Percentiles rank a stretch among this genome's conserved stretches.
phyloP scores from a whole-genome alignment of 2,797 vertebrate species.

The Anomalospiza imberbis region DNA sequence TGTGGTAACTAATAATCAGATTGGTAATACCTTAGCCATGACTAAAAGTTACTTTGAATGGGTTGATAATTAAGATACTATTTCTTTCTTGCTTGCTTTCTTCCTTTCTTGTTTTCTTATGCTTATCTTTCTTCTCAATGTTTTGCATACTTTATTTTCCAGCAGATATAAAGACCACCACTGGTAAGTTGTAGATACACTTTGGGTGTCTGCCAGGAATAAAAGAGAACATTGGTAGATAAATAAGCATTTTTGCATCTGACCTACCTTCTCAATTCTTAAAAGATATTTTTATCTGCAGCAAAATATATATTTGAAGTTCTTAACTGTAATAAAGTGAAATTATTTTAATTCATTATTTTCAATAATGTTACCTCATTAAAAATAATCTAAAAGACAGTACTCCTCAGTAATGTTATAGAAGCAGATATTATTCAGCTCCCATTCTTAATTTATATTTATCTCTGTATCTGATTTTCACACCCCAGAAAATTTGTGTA shows the following conservation, averaged over 20 bases:
- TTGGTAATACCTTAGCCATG: not conserved
- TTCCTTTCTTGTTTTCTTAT: not conserved
- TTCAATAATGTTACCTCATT: not conserved
- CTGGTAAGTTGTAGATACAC: not conserved
- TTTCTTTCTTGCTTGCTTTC: not conserved
- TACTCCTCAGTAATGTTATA: not conserved
- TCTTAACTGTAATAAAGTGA: not conserved
- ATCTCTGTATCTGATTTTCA: not conserved
- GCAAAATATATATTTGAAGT: not conserved
- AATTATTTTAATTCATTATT: not conserved
- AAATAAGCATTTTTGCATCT: not conserved
- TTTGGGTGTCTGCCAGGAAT: not conserved
- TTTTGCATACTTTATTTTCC: not conserved
- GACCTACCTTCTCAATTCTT: not conserved
- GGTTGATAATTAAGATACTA: not conserved
- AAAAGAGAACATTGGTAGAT: too few relatives aligned
- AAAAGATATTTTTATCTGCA: not conserved
- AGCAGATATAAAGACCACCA: not conserved
- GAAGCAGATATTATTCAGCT: not conserved
- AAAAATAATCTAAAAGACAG: not conserved
- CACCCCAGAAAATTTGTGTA: not conserved
- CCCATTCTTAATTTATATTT: not conserved
- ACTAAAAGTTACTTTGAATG: not conserved
- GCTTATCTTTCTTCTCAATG: not conserved
- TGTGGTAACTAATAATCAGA: not conserved